Conservation (phyloP, 2,113 vertebrate genomes). For the Sminthopsis crassicaudata region DNA sequence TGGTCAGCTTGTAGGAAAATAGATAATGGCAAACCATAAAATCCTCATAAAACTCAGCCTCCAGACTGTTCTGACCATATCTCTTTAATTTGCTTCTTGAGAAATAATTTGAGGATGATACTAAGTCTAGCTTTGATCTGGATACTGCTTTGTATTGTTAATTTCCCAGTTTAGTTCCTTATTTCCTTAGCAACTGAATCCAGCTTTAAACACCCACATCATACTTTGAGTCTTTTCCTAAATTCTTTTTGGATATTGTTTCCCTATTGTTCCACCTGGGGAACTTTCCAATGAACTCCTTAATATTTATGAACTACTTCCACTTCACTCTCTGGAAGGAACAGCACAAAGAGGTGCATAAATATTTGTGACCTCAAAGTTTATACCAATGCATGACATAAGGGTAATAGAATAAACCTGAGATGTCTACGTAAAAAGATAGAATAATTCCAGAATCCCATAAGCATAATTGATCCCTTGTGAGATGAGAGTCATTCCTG, state of each 20-base stretch:
- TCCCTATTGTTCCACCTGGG: background rate
- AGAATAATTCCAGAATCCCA: background rate
- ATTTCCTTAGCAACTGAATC: background rate
- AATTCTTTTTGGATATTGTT: background rate
- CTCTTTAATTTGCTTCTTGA: background rate
- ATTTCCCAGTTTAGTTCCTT: background rate
- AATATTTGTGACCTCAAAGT: background rate
- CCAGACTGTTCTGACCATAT: background rate
- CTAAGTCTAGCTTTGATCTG: background rate
- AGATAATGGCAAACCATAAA: background rate
- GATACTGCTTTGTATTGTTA: background rate
- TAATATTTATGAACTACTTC: background rate
- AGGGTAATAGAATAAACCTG: background rate
- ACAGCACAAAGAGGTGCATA: background rate
- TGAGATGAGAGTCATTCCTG: background rate
- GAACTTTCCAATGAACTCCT: background rate
- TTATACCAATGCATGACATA: background rate
- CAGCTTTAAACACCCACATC: background rate
- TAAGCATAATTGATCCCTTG: background rate
- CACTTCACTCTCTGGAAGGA: background rate
- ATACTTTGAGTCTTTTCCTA: background rate
- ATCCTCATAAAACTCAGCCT: background rate
- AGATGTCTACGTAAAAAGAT: background rate
- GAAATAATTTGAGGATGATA: background rate
- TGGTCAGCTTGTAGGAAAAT: background rate